phyloP scores from a whole-genome alignment of 1,140 invertebrate species.

The Penaeus chinensis region DNA sequence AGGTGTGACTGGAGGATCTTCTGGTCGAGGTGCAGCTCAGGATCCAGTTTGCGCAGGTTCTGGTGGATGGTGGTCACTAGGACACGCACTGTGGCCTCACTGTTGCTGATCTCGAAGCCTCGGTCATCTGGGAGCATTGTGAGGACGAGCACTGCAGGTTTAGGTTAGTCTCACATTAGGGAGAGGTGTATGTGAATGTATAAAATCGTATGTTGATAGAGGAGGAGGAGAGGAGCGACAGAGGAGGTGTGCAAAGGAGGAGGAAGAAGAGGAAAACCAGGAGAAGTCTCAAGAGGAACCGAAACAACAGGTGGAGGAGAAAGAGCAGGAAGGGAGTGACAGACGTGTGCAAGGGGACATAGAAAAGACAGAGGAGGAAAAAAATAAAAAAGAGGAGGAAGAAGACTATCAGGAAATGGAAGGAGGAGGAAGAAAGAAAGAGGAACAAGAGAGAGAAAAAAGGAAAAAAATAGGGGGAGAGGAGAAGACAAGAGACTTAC shows the following conservation, averaged over 20 bases:
- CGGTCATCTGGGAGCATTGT: conserved; percentile 74
- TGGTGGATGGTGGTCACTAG: conserved; percentile 93
- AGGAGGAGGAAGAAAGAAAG: too few species aligned
- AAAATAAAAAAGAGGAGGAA: too few species aligned
- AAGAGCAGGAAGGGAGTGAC: too few species aligned
- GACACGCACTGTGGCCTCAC: conserved; percentile 86
- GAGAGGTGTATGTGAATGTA: neutral
- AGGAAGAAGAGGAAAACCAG: too few species aligned
- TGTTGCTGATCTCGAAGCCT: conserved; percentile 83
- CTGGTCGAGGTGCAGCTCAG: conserved; percentile 88
- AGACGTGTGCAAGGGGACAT: too few species aligned
- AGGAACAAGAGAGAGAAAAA: too few species aligned
- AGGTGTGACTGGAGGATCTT: conserved; percentile 89
- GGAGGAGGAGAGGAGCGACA: conserved; percentile 67
- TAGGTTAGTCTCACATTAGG: conserved; percentile 34
- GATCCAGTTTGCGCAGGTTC: conserved; percentile 91
- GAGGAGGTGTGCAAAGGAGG: too few species aligned
- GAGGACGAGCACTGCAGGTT: conserved; percentile 66
- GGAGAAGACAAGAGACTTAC: neutral
- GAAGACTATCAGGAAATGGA: too few species aligned
- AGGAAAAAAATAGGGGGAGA: neutral
- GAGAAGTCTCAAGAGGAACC: too few species aligned
- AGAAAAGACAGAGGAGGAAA: too few species aligned
- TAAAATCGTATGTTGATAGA: conserved; percentile 67
- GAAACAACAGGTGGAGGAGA: too few species aligned